Base-by-base conservation (phyloP, 2,888 invertebrate species). In the Micoletzkya japonica region DNA sequence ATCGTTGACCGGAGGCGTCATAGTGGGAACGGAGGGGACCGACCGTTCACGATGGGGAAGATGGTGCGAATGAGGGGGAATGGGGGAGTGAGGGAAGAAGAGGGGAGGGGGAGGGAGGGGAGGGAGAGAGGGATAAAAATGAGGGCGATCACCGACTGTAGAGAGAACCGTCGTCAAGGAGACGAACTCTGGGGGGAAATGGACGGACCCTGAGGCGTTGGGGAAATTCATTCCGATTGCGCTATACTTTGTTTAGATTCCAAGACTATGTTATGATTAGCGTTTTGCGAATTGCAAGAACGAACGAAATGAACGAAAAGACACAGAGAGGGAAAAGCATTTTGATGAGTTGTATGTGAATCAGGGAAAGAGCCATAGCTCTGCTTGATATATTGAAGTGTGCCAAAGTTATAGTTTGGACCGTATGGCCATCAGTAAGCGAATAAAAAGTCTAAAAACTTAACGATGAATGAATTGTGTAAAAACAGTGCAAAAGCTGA, bases 231-330 rank as follows among this genome's bases (percentile, higher is more conserved):
- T n/a, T n/a, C n/a, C n/a, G n/a, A n/a, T n/a, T n/a, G n/a, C n/a
- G n/a, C n/a, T n/a, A n/a, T n/a, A n/a, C n/a, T n/a, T n/a, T n/a
- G n/a, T n/a, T n/a, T n/a, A n/a, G n/a, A n/a, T n/a, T n/a, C n/a
- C n/a, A n/a, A n/a, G n/a, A n/a, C n/a, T n/a, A n/a, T n/a, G n/a
- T n/a, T n/a, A n/a, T n/a, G n/a, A n/a, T n/a, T n/a, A n/a, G n/a
- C n/a, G n/a, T n/a, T n/a, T n/a, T n/a, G n/a, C n/a, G n/a, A n/a
- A n/a, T 17, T 20, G 24, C 26, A 26, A 56, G 14, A 26, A 10
- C n/a, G 28, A 56, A 56, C 26, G 56, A 56, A 56, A 56, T 24
- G 56, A 56, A 56, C 14, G n/a, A 56, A 56, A 26, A 20, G 56
- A 26, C 10, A 56, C 7, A 26, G 24, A 26, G 56, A 56, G 14